Conservation (phyloP, 2,888 invertebrate species). For the Drepana falcataria region DNA sequence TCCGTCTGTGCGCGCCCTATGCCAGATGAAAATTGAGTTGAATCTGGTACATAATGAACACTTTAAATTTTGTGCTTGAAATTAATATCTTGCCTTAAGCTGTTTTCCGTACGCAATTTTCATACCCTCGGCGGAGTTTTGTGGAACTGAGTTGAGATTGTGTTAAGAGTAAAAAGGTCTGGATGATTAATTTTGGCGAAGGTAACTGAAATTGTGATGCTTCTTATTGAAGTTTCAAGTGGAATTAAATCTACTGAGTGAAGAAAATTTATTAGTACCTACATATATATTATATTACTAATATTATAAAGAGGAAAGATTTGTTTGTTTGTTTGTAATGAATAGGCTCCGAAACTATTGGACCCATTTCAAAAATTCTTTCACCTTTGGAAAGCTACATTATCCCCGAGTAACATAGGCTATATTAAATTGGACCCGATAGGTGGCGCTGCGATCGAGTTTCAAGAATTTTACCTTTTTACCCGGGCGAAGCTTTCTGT, state of each 20-base stretch:
- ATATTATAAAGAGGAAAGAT: too few relatives aligned
- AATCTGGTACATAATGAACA: constrained; percentile 39
- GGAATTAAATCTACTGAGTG: background rate
- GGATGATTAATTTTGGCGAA: constrained; percentile 15
- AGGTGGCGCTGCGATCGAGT: too few relatives aligned
- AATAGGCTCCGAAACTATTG: too few relatives aligned
- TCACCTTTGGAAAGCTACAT: too few relatives aligned
- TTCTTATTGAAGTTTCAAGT: background rate
- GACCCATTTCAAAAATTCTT: too few relatives aligned
- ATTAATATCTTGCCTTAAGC: constrained; percentile 46
- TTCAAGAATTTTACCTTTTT: too few relatives aligned
- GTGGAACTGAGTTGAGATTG: constrained; percentile 22
- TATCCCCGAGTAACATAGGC: too few relatives aligned
- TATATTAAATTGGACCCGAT: too few relatives aligned
- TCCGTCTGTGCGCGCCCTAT: constrained; percentile 15
- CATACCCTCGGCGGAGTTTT: constrained; percentile 31
- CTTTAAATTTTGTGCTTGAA: constrained; percentile 42
- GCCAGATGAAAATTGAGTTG: constrained; percentile 30
- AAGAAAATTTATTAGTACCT: too few relatives aligned
- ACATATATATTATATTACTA: too few relatives aligned
- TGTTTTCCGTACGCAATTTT: constrained; percentile 44
- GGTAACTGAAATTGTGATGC: background rate
- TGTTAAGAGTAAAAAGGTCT: constrained; percentile 9
- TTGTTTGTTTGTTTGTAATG: too few relatives aligned
- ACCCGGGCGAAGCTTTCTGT: too few relatives aligned